phyloP scores from a whole-genome alignment of 2,113 vertebrate genomes.

The Stegastes partitus region DNA sequence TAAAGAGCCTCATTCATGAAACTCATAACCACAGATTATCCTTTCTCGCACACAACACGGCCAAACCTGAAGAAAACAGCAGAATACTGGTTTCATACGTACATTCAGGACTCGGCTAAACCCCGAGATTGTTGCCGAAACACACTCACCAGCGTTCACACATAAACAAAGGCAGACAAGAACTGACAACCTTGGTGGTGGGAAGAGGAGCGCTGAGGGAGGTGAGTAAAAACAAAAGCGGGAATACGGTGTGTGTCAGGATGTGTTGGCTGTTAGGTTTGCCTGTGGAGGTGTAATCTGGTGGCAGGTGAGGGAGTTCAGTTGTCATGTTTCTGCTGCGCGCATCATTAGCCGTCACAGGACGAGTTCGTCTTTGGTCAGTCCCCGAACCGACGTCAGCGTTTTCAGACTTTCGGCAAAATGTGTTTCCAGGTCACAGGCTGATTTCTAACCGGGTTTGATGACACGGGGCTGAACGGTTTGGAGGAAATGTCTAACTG shows the following conservation, averaged over 20 bases:
- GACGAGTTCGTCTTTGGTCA: not conserved
- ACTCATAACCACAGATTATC: conserved; percentile 24
- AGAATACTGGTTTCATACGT: not conserved
- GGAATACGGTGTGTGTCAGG: not conserved
- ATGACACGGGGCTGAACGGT: too few relatives aligned
- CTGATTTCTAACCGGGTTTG: not conserved
- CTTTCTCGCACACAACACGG: conserved; percentile 8
- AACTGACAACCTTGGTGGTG: conserved; percentile 4
- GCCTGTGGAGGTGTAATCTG: not conserved
- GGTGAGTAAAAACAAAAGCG: not conserved
- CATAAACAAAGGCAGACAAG: not conserved
- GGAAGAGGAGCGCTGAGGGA: conserved; percentile 5
- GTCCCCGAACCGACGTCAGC: not conserved
- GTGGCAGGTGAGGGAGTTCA: not conserved
- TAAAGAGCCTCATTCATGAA: conserved; percentile 47
- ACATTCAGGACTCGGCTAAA: conserved; percentile 20
- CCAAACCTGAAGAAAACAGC: conserved; percentile 13
- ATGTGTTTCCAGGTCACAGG: not conserved
- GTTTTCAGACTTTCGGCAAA: not conserved
- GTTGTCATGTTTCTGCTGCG: not conserved
- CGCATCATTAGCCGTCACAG: not conserved
- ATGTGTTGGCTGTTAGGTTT: conserved; percentile 3
- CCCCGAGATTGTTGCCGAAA: conserved; percentile 13
- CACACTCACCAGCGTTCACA: conserved; percentile 8
- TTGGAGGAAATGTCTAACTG: too few relatives aligned